Base-by-base conservation (phyloP, 2,888 invertebrate genomes). In the Bombylius discolor region DNA sequence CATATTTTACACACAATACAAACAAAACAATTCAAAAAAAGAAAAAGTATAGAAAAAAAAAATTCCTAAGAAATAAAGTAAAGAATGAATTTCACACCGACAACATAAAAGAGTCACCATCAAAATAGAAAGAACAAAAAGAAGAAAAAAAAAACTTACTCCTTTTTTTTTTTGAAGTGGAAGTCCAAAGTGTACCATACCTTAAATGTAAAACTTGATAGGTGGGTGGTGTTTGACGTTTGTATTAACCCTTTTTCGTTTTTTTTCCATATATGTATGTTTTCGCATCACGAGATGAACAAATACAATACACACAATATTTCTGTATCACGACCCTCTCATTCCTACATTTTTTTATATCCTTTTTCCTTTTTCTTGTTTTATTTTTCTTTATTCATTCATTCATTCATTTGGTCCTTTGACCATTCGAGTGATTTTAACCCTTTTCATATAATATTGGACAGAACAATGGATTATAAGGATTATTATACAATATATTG, bases 351-450 rank as follows among this genome's bases (percentile, higher is more conserved):
- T 23, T 2, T 23, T 23, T 23, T 23, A 23, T 23, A 23, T 23
- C 23, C 23, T 23, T 23, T 23, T 23, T 23, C 23, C 23, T 23
- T 23, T 23, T 23, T n/a, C n/a, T n/a, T n/a, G n/a, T n/a, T n/a
- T n/a, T n/a, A n/a, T n/a, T n/a, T n/a, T n/a, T n/a, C n/a, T n/a
- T n/a, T n/a, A n/a, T n/a, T n/a, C n/a, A n/a, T n/a, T n/a, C n/a
- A n/a, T n/a, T 23, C 23, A 23, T 23, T 23, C 23, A 23, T 65
- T 23, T 66, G 64, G 65, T 65, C 64, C 68, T 69, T 70, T 69
- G 69, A 69, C 69, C 69, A 69, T 65, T 69, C 68, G 68, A 68
- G 67, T 69, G 65, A 67, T 68, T 65, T 68, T 66, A 69, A 69
- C 60, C 68, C 68, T 68, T 67, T 68, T 67, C 23, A 23, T 23